Percentiles rank a stretch among this genome's conserved stretches.
Evolutionary conservation across 1,140 invertebrate genomes (phyloP).

Genomic region (Diploscapter pachys): DNA sequence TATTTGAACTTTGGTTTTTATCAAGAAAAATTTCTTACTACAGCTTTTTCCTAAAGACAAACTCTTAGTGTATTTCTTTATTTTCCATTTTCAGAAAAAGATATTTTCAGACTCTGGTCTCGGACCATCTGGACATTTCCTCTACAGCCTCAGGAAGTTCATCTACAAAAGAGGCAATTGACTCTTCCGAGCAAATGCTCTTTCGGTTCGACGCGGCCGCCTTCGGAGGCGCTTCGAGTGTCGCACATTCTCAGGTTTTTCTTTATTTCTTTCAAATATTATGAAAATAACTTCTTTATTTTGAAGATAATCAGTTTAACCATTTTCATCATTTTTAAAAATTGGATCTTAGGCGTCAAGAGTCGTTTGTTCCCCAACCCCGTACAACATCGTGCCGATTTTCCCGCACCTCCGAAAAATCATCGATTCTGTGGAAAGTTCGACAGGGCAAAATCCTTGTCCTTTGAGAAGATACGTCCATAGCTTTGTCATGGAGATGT

Average conservation of each 20-base stretch:
- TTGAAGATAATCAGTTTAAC: not conserved
- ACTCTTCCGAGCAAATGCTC: slow-evolving; percentile 23
- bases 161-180: slow-evolving; percentile 14
- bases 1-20: too few relatives aligned
- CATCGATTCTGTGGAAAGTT: slow-evolving; percentile 45
- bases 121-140: slow-evolving; percentile 51
- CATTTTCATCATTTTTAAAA: not conserved
- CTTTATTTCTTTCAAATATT: not conserved
- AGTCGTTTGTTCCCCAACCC: slow-evolving; percentile 48
- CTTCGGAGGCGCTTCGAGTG: slow-evolving; percentile 33
- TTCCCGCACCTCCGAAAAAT: slow-evolving; percentile 47
- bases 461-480: slow-evolving; percentile 41
- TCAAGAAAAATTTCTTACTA: too few relatives aligned
- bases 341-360: slow-evolving; percentile 31
- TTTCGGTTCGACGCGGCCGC: slow-evolving; percentile 52
- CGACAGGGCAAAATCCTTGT: slow-evolving; percentile 27
- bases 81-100: not conserved
- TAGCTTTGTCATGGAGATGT: slow-evolving; percentile 51
- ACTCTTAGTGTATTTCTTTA: too few relatives aligned
- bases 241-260: slow-evolving; percentile 29
- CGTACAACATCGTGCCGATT: slow-evolving; percentile 51
- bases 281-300: not conserved
- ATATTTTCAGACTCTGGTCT: slow-evolving; percentile 33
- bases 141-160: slow-evolving; percentile 14
- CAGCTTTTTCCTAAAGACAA: too few relatives aligned